Evolutionary conservation across 2,888 invertebrate genomes (phyloP).

Genomic region (Eilema griseolum): DNA sequence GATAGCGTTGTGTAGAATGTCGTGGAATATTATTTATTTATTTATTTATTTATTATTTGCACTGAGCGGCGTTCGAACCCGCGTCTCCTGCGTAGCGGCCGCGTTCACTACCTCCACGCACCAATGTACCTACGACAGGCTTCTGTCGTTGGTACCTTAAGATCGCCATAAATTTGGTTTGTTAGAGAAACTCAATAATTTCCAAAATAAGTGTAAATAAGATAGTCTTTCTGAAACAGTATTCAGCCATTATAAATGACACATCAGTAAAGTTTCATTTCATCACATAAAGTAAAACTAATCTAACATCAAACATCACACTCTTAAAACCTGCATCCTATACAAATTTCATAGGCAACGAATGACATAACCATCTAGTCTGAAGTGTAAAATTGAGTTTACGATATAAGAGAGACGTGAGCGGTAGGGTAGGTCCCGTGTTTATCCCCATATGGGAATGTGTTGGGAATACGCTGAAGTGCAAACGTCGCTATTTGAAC

Average conservation of each 20-base stretch:
- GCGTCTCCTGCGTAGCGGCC: no score
- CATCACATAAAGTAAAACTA: neutral
- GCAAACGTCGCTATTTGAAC: conserved; percentile 58
- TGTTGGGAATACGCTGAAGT: conserved; percentile 65
- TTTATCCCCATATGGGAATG: conserved; percentile 45
- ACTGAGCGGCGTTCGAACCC: no score
- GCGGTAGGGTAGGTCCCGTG: conserved; percentile 23
- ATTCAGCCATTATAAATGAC: neutral
- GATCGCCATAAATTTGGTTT: no score
- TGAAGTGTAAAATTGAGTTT: conserved; percentile 67
- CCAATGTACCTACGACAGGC: no score
- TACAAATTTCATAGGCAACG: conserved; percentile 40
- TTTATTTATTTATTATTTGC: no score
- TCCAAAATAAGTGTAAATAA: no score
- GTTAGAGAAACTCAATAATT: no score
- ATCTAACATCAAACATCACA: conserved; percentile 9
- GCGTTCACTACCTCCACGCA: no score
- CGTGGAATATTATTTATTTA: no score
- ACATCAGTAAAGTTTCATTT: neutral
- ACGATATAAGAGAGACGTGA: conserved; percentile 53
- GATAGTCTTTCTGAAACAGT: no score
- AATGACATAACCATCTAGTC: conserved; percentile 44
- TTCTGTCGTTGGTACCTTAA: no score
- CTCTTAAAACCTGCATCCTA: conserved; percentile 7
- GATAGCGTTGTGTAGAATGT: no score